These are phyloP conservation scores for Bombus superbus DNA, from an alignment of 1,140 invertebrate genomes.

Conservation along the genomic window DNA sequence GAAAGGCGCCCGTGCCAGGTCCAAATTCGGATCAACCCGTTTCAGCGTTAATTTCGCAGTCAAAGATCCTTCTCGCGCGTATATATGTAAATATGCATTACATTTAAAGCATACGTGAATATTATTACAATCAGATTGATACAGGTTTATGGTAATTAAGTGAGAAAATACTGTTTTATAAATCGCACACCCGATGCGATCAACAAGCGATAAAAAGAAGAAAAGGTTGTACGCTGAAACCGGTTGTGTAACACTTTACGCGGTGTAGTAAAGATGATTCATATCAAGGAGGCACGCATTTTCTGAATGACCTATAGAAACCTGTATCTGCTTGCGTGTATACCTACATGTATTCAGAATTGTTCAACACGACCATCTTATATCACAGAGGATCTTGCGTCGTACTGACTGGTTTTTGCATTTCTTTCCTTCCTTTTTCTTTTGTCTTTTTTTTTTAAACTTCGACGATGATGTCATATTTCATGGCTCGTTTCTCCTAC, in stretches of 20 bases:
- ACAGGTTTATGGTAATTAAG: neutral
- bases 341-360: conserved; percentile 25
- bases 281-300: conserved; percentile 56
- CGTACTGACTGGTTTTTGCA: conserved; percentile 13
- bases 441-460: neutral
- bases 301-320: conserved; percentile 64
- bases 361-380: conserved; percentile 16
- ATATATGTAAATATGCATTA: too few relatives aligned
- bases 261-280: conserved; percentile 63
- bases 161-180: conserved; percentile 30
- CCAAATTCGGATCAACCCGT: neutral
- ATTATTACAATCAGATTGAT: neutral
- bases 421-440: conserved; percentile 14
- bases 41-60: neutral
- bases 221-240: neutral
- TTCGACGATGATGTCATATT: conserved; percentile 29
- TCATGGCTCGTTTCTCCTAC: neutral
- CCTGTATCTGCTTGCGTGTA: neutral
- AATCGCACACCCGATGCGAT: conserved; percentile 17
- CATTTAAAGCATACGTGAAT: neutral
- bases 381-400: conserved; percentile 9
- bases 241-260: conserved; percentile 33
- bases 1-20: neutral
- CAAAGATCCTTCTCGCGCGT: too few relatives aligned
- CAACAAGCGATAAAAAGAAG: conserved; percentile 15